phyloP scores from a whole-genome alignment of 2,888 invertebrate genomes.

The Drosophila aldrichi region DNA sequence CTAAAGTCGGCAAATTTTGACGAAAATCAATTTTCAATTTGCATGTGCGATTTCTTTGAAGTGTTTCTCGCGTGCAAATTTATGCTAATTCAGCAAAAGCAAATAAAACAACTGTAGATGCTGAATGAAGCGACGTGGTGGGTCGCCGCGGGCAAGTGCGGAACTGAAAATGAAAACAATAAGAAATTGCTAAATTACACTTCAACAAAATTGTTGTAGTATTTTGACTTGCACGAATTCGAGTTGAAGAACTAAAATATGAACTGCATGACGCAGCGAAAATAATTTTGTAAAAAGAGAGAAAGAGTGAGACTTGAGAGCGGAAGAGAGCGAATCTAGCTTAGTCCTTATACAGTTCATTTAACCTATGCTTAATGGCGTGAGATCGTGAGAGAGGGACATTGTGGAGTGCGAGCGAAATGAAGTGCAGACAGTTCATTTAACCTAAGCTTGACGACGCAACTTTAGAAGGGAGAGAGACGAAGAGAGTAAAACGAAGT shows the following conservation, averaged over 20 bases:
- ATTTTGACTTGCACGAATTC: constrained; percentile 38
- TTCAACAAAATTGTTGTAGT: constrained; percentile 21
- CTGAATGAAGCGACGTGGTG: constrained; percentile 9
- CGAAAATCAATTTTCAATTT: constrained; percentile 78
- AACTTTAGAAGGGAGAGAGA: not conserved
- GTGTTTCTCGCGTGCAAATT: constrained; percentile 72
- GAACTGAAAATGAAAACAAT: constrained; percentile 22
- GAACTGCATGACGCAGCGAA: constrained; percentile 38
- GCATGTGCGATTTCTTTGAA: constrained; percentile 68
- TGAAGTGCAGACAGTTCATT: not conserved
- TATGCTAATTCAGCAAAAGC: constrained; percentile 64
- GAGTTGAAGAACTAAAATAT: constrained; percentile 14
- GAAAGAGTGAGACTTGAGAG: not conserved
- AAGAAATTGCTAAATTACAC: constrained; percentile 39
- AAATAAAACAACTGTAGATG: constrained; percentile 16
- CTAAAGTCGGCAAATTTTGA: constrained; percentile 20
- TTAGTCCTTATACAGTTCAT: constrained; percentile 6
- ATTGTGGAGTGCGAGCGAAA: not conserved
- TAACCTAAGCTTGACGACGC: not conserved
- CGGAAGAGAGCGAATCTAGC: not conserved
- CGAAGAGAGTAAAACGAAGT: not conserved
- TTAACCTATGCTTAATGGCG: not conserved
- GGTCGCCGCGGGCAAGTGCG: constrained; percentile 18
- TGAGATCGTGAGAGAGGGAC: too few species aligned
- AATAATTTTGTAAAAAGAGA: not conserved